A percentile compares a stretch with the other conserved stretches of the same genome.
Conservation (phyloP, 2,113 vertebrate genomes). For the Plotosus lineatus region DNA sequence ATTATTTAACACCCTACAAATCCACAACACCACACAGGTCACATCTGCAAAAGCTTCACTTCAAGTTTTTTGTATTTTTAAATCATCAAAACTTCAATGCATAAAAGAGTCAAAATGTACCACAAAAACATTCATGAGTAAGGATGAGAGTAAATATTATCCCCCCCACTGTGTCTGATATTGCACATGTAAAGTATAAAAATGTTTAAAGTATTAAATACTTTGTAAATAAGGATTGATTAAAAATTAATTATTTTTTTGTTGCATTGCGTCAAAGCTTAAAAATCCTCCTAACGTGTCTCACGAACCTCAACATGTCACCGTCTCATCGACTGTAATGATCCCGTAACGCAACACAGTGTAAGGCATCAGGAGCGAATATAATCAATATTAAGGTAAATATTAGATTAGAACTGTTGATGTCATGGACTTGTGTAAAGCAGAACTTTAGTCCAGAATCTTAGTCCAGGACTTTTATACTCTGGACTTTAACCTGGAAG, state of each 20-base stretch:
- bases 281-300: neutral
- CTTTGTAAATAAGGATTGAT: neutral
- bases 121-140: slow-evolving; percentile 18
- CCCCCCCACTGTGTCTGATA: neutral
- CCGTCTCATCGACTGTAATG: neutral
- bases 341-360: neutral
- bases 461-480: neutral
- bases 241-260: neutral
- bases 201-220: neutral
- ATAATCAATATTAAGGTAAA: neutral
- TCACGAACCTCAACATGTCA: neutral
- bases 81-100: slow-evolving; percentile 12
- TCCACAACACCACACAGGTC: slow-evolving; percentile 17
- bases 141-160: neutral
- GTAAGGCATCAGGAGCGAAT: slow-evolving; percentile 1
- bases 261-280: neutral
- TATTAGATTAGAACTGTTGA: neutral
- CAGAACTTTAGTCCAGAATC: neutral
- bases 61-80: neutral
- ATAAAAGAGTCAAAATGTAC: neutral
- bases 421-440: neutral
- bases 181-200: neutral
- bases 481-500: no score
- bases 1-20: slow-evolving; percentile 8
- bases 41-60: slow-evolving; percentile 21